Evolutionary conservation across 2,888 invertebrate species (phyloP).

Genomic region (Apotomis betuletana): DNA sequence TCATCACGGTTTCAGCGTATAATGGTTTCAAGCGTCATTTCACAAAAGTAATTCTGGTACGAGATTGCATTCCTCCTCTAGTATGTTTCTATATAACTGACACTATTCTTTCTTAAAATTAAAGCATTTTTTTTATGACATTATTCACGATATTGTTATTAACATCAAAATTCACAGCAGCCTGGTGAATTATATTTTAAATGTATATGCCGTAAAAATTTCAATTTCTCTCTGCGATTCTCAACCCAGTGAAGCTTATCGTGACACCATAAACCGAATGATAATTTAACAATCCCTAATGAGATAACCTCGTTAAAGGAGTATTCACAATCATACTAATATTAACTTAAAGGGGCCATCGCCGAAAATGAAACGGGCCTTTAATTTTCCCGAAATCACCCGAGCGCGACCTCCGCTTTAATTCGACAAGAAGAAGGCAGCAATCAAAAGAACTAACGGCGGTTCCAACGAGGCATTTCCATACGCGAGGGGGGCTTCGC

Average conservation of each 20-base stretch:
- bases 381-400: conserved; percentile 78
- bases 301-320: conserved; percentile 49
- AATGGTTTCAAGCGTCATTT: background rate
- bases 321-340: conserved; percentile 75
- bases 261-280: conserved; percentile 9
- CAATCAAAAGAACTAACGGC: conserved; percentile 82
- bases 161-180: too few relatives aligned
- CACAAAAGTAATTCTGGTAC: background rate
- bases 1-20: too few relatives aligned
- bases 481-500: conserved; percentile 77
- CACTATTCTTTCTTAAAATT: too few relatives aligned
- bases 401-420: conserved; percentile 75
- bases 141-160: too few relatives aligned
- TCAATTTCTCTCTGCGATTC: background rate
- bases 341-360: conserved; percentile 72
- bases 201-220: background rate
- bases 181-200: too few relatives aligned
- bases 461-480: conserved; percentile 78
- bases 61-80: too few relatives aligned
- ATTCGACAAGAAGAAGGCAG: conserved; percentile 77
- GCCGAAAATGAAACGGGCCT: conserved; percentile 75
- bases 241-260: background rate
- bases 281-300: conserved; percentile 21
- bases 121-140: too few relatives aligned
- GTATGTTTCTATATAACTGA: too few relatives aligned